phyloP scores from a whole-genome alignment of 2,888 invertebrate species.

The Acanthosepion esculentum region DNA sequence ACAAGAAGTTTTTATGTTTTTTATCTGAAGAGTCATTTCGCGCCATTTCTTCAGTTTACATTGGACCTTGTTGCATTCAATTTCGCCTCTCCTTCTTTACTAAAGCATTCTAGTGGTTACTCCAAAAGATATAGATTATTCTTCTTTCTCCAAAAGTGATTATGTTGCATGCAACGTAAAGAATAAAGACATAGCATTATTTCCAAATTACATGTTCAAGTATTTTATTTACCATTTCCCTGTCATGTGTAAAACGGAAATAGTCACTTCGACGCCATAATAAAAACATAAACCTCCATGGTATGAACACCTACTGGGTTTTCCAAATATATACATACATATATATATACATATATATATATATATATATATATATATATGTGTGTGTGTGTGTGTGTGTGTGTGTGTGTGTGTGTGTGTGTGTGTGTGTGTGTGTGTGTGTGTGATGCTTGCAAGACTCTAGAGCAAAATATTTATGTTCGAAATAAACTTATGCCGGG shows the following conservation, averaged over 20 bases:
- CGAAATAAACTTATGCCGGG: background rate
- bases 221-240: background rate
- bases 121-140: background rate
- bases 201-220: background rate
- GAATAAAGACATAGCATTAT: background rate
- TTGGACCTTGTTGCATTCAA: too few species aligned
- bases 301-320: background rate
- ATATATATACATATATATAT: background rate
- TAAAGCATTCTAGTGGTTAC: background rate
- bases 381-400: background rate
- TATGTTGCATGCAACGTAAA: background rate
- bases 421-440: background rate
- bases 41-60: too few species aligned
- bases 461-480: too few species aligned
- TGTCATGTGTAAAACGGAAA: background rate
- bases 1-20: too few species aligned
- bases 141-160: background rate
- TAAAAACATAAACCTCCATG: background rate
- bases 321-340: background rate
- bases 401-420: background rate
- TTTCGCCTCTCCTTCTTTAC: too few species aligned
- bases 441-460: background rate
- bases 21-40: too few species aligned
- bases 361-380: background rate
- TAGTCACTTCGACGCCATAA: background rate